Percentiles rank a stretch among this genome's conserved stretches.
phyloP scores from a whole-genome alignment of 1,140 invertebrate species.

The Tyrophagus putrescentiae region DNA sequence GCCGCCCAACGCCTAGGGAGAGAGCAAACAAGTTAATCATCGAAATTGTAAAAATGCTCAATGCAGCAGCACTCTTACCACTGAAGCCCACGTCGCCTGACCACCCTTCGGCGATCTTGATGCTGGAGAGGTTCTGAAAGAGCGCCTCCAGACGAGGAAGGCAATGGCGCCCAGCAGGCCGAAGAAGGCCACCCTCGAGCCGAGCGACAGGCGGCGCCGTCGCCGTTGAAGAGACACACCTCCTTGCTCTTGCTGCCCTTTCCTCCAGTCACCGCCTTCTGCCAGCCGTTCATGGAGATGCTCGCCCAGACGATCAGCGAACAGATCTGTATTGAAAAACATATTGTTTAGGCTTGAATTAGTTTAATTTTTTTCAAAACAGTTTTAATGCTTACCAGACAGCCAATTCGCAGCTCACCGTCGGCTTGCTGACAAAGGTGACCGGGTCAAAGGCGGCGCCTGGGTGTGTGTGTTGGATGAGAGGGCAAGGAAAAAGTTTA shows the following conservation, averaged over 20 bases:
- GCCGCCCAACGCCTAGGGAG: conserved; percentile 71
- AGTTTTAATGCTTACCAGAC: conserved; percentile 67
- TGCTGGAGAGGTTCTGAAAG: conserved; percentile 93
- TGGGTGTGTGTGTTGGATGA: too few relatives aligned
- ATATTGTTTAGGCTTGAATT: too few relatives aligned
- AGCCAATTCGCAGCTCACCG: conserved; percentile 73
- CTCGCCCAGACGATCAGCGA: conserved; percentile 94
- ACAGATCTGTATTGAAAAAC: conserved; percentile 62
- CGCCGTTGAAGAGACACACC: conserved; percentile 67
- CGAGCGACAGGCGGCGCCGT: conserved; percentile 85
- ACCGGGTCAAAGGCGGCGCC: conserved; percentile 58
- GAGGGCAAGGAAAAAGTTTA: too few relatives aligned
- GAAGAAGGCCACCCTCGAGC: conserved; percentile 75
- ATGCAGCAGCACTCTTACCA: conserved; percentile 42
- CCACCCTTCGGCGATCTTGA: conserved; percentile 88
- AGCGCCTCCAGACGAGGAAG: conserved; percentile 81
- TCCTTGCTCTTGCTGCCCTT: conserved; percentile 32
- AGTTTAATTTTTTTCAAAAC: too few relatives aligned
- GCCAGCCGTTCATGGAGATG: conserved; percentile 82
- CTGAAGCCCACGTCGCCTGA: conserved; percentile 75
- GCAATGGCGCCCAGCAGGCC: conserved; percentile 76
- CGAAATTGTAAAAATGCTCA: conserved; percentile 13
- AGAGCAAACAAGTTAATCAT: too few relatives aligned
- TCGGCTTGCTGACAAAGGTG: conserved; percentile 72
- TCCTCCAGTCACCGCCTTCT: too few relatives aligned